phyloP scores from a whole-genome alignment of 2,797 vertebrate genomes.

The Octomys mimax region DNA sequence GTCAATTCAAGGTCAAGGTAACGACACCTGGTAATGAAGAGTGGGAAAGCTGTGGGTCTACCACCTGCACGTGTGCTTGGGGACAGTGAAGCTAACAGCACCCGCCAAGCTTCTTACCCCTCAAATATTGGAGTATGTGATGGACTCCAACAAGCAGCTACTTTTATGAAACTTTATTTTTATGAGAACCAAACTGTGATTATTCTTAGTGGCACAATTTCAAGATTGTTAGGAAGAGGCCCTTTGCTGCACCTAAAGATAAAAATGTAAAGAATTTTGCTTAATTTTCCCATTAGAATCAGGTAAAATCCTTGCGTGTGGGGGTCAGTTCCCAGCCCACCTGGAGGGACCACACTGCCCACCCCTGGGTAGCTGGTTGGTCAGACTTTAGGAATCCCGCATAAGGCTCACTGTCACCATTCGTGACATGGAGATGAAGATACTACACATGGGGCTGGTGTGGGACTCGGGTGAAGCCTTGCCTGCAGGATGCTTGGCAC shows the following conservation, averaged over 20 bases:
- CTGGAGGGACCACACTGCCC: not conserved
- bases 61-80: not conserved
- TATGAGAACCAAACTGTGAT: conserved; percentile 32
- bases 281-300: not conserved
- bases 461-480: not conserved
- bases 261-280: conserved; percentile 45
- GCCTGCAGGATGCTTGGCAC: not conserved
- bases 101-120: not conserved
- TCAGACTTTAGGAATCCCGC: not conserved
- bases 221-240: not conserved
- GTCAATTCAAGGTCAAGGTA: conserved; percentile 19
- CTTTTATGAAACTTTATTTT: conserved; percentile 30
- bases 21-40: not conserved
- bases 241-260: conserved; percentile 36
- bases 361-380: too few species aligned
- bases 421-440: not conserved
- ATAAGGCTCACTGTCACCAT: not conserved
- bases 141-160: conserved; percentile 13
- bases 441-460: not conserved
- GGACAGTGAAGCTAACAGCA: too few species aligned
- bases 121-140: not conserved
- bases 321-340: not conserved
- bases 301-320: not conserved
- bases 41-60: not conserved
- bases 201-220: conserved; percentile 49